Evolutionary conservation across 2,797 vertebrate species (phyloP).

Genomic region (Ctenopoma kingsleyae): DNA sequence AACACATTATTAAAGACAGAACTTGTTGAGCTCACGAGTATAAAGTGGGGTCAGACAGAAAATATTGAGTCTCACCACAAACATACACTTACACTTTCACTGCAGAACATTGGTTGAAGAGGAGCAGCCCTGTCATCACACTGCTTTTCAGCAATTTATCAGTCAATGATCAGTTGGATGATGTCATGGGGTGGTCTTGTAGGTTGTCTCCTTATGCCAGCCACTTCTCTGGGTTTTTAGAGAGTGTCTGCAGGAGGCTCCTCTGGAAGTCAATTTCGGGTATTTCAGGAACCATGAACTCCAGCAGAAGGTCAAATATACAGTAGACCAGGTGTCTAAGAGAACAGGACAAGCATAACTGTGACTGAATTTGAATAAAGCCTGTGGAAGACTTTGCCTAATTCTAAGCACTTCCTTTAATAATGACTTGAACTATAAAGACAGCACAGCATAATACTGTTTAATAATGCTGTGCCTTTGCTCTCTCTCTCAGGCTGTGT

Average conservation of each 20-base stretch:
- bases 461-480: too few species aligned
- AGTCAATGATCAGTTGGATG: not conserved
- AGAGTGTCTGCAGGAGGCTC: constrained; percentile 77
- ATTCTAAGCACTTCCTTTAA: too few species aligned
- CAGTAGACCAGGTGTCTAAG: constrained; percentile 92
- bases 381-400: not conserved
- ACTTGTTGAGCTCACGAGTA: constrained; percentile 2
- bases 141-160: not conserved
- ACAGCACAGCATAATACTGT: too few species aligned
- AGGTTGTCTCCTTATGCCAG: constrained; percentile 48
- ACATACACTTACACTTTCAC: constrained; percentile 13
- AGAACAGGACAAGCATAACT: constrained; percentile 42
- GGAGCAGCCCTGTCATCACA: not conserved
- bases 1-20: constrained; percentile 54
- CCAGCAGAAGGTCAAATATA: constrained; percentile 91
- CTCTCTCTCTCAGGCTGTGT: not conserved
- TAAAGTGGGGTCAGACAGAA: constrained; percentile 10
- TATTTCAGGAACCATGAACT: constrained; percentile 89
- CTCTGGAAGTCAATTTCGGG: constrained; percentile 83
- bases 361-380: not conserved
- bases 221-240: constrained; percentile 71
- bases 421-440: too few species aligned
- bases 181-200: not conserved
- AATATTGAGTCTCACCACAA: constrained; percentile 16
- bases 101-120: not conserved